Conservation (phyloP, 1,140 invertebrate species). For the Lysiphlebus fabarum region DNA sequence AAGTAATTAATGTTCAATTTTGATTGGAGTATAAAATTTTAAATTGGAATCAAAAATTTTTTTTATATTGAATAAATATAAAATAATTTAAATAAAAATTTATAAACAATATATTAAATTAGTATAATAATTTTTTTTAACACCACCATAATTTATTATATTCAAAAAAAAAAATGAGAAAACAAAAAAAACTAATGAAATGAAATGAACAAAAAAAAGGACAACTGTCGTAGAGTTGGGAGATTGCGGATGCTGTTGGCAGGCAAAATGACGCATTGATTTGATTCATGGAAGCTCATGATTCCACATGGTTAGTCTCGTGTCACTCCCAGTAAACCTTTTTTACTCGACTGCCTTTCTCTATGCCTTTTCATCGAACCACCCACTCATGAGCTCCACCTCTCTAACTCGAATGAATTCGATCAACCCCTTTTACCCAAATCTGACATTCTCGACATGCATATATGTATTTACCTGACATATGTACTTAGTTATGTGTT, state of each 20-base stretch:
- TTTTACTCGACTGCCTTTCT: constrained; percentile 40
- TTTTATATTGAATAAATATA: no score
- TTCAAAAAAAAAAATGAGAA: no score
- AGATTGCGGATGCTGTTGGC: constrained; percentile 55
- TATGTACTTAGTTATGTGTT: constrained; percentile 11
- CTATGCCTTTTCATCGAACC: constrained; percentile 3
- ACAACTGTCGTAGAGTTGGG: constrained; percentile 34
- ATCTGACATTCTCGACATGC: constrained; percentile 1
- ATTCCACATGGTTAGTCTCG: constrained; percentile 56
- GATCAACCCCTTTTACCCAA: constrained; percentile 28
- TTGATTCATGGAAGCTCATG: constrained; percentile 56
- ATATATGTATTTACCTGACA: constrained; percentile 10
- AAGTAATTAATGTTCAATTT: no score
- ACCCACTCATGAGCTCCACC: constrained; percentile 2
- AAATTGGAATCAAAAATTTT: no score
- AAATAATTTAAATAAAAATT: no score
- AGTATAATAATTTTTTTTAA: no score
- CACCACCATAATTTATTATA: no score
- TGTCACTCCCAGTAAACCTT: constrained; percentile 55
- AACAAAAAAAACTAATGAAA: background rate
- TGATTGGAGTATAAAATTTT: no score
- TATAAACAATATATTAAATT: no score
- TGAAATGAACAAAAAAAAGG: constrained; percentile 20
- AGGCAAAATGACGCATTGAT: constrained; percentile 56
- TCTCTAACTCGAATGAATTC: constrained; percentile 38